Evolutionary conservation across 2,797 vertebrate genomes (phyloP).

Genomic region (Typhlichthys eigenmanni): DNA sequence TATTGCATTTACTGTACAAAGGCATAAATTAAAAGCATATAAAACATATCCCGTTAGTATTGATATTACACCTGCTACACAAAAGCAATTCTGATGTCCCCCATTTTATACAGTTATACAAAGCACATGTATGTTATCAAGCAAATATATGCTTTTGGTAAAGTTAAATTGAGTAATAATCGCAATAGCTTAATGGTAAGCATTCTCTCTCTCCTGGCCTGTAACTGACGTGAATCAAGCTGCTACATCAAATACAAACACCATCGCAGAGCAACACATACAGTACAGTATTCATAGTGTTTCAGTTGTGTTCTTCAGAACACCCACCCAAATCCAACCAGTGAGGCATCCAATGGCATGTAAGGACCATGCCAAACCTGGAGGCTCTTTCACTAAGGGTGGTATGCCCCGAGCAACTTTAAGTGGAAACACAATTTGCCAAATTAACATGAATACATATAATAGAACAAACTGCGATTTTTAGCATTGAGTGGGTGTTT

Average conservation of each 20-base stretch:
- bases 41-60: too few relatives aligned
- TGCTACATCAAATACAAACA: not conserved
- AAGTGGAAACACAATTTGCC: slow-evolving; percentile 27
- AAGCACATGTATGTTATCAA: too few relatives aligned
- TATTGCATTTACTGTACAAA: too few relatives aligned
- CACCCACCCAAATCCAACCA: slow-evolving; percentile 2
- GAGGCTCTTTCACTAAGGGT: slow-evolving; percentile 24
- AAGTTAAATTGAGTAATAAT: not conserved
- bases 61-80: slow-evolving; percentile 26
- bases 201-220: not conserved
- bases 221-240: not conserved
- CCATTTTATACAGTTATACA: not conserved
- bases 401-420: not conserved
- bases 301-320: slow-evolving; percentile 1
- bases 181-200: not conserved
- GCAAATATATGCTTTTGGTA: too few relatives aligned
- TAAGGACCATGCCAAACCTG: slow-evolving; percentile 35
- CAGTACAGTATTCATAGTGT: not conserved
- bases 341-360: slow-evolving; percentile 1
- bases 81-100: too few relatives aligned
- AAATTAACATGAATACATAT: slow-evolving; percentile 34
- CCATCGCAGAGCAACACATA: not conserved
- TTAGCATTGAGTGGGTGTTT: slow-evolving; percentile 13
- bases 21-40: too few relatives aligned
- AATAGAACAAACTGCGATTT: slow-evolving; percentile 46